Evolutionary conservation across 1,140 invertebrate species (phyloP).

Genomic region (Bilobella aurantiaca): DNA sequence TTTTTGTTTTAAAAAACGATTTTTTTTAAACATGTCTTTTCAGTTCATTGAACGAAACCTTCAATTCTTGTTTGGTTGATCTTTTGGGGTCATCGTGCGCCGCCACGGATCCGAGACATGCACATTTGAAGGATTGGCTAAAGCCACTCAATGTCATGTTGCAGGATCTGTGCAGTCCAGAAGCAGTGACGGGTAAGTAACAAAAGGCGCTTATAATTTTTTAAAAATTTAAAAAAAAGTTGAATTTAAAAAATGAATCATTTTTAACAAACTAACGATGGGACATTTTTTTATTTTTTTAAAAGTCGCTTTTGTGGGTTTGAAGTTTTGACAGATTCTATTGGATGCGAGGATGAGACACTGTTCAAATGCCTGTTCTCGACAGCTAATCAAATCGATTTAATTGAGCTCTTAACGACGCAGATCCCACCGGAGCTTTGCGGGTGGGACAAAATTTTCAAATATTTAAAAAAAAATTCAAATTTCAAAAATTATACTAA

Average conservation of each 20-base stretch:
- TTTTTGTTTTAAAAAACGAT: too few species aligned
- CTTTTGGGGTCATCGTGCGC: neutral
- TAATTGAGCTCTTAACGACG: neutral
- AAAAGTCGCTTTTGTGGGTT: too few species aligned
- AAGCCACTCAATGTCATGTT: neutral
- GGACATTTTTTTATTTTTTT: too few species aligned
- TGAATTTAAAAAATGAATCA: too few species aligned
- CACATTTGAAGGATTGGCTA: neutral
- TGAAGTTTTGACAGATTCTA: too few species aligned
- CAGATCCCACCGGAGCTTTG: neutral
- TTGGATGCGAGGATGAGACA: neutral
- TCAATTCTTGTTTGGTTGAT: neutral
- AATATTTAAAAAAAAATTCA: neutral
- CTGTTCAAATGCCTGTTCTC: neutral
- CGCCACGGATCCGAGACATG: constrained; percentile 39
- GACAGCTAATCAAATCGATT: neutral
- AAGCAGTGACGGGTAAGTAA: neutral
- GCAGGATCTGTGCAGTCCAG: neutral
- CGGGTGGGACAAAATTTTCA: neutral
- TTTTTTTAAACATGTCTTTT: too few species aligned
- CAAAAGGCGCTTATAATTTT: neutral
- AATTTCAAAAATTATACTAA: neutral
- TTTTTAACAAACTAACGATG: too few species aligned
- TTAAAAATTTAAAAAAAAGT: neutral
- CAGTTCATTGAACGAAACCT: too few species aligned